phyloP scores from a whole-genome alignment of 2,113 vertebrate genomes.

The Perccottus glenii region DNA sequence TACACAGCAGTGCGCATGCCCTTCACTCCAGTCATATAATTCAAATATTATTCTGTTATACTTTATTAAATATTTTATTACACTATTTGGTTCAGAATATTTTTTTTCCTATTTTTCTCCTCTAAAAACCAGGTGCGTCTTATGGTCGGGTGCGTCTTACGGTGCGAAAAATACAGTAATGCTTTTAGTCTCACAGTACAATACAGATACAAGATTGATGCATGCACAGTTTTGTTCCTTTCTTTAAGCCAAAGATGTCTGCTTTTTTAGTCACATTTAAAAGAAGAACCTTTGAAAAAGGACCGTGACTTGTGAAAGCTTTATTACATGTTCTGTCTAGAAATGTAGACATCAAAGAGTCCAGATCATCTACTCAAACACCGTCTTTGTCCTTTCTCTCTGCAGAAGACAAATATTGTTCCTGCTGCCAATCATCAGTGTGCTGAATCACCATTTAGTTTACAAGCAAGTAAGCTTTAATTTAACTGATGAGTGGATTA shows the following conservation, averaged over 20 bases:
- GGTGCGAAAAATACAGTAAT: no score
- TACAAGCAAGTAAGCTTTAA: constrained; percentile 63
- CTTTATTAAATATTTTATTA: no score
- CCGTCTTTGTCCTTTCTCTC: constrained; percentile 24
- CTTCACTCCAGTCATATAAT: no score
- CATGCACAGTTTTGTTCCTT: constrained; percentile 9
- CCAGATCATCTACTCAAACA: constrained; percentile 15
- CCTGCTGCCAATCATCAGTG: constrained; percentile 7
- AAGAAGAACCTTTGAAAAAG: constrained; percentile 15
- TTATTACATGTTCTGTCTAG: constrained; percentile 37
- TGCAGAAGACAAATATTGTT: constrained; percentile 15
- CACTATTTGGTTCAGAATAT: no score
- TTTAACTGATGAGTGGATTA: constrained; percentile 73
- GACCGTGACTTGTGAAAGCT: constrained; percentile 5
- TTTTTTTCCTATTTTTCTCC: no score
- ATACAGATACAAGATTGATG: no score
- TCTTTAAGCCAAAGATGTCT: neutral
- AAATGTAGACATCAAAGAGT: constrained; percentile 33
- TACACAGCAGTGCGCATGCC: no score
- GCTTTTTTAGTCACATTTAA: constrained; percentile 4
- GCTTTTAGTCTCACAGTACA: no score
- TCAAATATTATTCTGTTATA: no score
- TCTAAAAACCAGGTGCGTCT: no score
- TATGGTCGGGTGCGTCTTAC: no score
- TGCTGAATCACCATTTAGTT: constrained; percentile 53